These are phyloP conservation scores for Nyctibius bracteatus DNA, from an alignment of 2,113 vertebrate species.

Conservation along the genomic window DNA sequence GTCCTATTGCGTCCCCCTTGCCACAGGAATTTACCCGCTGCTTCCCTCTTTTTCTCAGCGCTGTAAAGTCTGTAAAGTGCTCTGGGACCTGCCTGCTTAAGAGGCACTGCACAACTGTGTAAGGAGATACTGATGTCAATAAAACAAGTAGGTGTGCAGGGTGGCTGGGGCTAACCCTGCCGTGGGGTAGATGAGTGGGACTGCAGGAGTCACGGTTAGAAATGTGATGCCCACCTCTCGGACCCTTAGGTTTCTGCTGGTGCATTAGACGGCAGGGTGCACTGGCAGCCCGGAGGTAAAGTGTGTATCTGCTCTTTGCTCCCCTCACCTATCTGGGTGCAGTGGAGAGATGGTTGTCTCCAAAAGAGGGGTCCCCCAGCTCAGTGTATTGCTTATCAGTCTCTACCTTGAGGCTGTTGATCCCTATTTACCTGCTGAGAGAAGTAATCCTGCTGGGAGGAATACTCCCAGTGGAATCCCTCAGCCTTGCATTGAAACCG, in stretches of 20 bases:
- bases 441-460: neutral
- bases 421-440: neutral
- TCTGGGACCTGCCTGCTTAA: neutral
- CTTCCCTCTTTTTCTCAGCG: neutral
- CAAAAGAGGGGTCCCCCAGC: neutral
- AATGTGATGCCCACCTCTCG: neutral
- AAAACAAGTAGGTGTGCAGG: neutral
- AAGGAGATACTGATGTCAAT: neutral
- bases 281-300: neutral
- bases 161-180: neutral
- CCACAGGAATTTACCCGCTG: neutral
- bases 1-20: neutral
- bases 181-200: neutral
- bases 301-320: neutral
- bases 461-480: neutral
- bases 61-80: neutral
- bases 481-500: rapidly evolving
- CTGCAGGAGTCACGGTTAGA: neutral
- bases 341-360: neutral
- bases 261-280: neutral
- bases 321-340: neutral
- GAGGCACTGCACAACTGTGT: neutral
- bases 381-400: neutral
- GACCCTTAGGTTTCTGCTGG: neutral
- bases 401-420: neutral